phyloP scores from a whole-genome alignment of 2,888 invertebrate genomes.

The Argyra leucocephala region DNA sequence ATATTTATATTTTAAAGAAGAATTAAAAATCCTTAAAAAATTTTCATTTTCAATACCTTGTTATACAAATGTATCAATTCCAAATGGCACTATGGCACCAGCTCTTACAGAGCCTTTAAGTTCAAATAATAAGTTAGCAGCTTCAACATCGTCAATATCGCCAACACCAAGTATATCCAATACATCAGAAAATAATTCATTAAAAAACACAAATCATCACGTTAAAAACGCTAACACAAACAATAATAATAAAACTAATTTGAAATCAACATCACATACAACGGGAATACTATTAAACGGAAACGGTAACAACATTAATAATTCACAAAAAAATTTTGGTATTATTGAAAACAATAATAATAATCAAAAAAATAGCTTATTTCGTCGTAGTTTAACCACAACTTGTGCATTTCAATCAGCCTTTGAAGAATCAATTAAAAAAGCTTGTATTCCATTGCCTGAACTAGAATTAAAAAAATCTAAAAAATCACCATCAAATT shows the following conservation, averaged over 20 bases:
- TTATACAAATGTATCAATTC: conserved; percentile 28
- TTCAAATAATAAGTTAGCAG: conserved; percentile 41
- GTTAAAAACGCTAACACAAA: conserved; percentile 18
- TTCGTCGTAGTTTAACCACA: not conserved
- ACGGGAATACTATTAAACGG: not conserved
- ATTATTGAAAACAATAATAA: not conserved
- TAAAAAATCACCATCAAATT: not conserved
- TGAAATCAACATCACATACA: conserved; percentile 2
- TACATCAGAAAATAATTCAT: conserved; percentile 19
- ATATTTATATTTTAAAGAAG: not conserved
- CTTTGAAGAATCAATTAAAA: conserved; percentile 26
- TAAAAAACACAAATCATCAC: conserved; percentile 10
- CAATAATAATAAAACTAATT: conserved; percentile 27
- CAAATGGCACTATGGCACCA: conserved; percentile 66
- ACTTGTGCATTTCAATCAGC: conserved; percentile 26
- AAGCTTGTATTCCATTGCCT: conserved; percentile 7
- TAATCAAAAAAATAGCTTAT: not conserved
- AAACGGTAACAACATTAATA: not conserved
- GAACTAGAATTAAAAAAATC: not conserved
- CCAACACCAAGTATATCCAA: conserved; percentile 26
- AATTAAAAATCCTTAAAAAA: not conserved
- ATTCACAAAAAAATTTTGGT: not conserved
- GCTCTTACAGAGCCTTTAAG: conserved; percentile 71
- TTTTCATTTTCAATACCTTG: not conserved
- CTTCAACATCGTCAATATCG: conserved; percentile 42